Evolutionary conservation across 1,140 invertebrate genomes (phyloP).

Genomic region (Nomia melanderi): DNA sequence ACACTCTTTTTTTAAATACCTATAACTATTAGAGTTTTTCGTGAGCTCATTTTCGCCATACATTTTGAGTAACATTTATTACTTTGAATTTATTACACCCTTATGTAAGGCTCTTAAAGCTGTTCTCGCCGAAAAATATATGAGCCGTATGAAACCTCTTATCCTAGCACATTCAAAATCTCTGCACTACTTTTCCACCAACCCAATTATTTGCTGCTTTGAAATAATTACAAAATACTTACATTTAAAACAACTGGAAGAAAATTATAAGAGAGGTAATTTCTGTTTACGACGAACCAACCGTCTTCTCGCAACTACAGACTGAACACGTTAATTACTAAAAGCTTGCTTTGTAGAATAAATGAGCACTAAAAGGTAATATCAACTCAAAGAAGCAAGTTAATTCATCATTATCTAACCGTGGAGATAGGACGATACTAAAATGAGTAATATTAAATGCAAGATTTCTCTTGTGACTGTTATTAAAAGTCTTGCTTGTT

Average conservation of each 20-base stretch:
- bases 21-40: too few species aligned
- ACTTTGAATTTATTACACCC: too few species aligned
- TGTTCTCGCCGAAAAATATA: too few species aligned
- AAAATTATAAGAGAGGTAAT: not conserved
- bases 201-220: not conserved
- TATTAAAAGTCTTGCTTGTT: not conserved
- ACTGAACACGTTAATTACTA: not conserved
- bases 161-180: too few species aligned
- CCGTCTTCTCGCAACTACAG: not conserved
- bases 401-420: not conserved
- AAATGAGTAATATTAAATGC: not conserved
- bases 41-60: too few species aligned
- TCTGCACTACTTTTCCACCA: too few species aligned
- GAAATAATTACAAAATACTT: not conserved
- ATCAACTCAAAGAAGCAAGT: not conserved
- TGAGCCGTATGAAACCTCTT: too few species aligned
- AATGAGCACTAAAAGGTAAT: not conserved
- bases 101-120: too few species aligned
- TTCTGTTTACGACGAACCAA: not conserved
- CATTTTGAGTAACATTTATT: too few species aligned
- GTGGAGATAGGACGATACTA: too few species aligned
- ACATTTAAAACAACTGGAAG: not conserved
- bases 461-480: not conserved
- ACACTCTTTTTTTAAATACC: too few species aligned
- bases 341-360: not conserved